Evolutionary conservation across 2,888 invertebrate species (phyloP).

Genomic region (Emmelina monodactyla): DNA sequence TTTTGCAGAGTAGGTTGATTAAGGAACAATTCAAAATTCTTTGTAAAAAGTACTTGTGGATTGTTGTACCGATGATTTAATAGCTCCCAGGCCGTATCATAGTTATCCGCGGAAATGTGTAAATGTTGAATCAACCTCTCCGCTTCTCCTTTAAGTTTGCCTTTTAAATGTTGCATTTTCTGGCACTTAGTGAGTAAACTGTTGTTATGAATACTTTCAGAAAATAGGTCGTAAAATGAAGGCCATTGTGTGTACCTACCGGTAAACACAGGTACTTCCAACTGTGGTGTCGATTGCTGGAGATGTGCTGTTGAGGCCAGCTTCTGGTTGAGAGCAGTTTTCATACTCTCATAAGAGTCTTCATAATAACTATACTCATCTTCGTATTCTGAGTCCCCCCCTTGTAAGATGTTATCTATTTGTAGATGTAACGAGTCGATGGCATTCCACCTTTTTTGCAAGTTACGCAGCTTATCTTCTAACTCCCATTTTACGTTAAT

Average conservation of each 20-base stretch:
- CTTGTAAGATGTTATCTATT: conserved; percentile 4
- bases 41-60: conserved; percentile 13
- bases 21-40: conserved; percentile 13
- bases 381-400: background rate
- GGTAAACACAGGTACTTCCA: conserved; percentile 7
- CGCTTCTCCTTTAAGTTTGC: conserved; percentile 13
- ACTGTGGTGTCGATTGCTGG: background rate
- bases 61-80: conserved; percentile 13
- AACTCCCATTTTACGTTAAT: conserved; percentile 12
- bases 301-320: background rate
- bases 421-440: conserved; percentile 5
- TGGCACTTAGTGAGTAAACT: conserved; percentile 9
- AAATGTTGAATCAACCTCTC: conserved; percentile 14
- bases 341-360: conserved; percentile 1
- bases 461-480: conserved; percentile 9
- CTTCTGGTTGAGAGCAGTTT: conserved; percentile 4
- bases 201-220: conserved; percentile 9
- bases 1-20: conserved; percentile 9
- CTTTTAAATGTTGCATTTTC: conserved; percentile 15
- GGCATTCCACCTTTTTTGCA: conserved; percentile 2
- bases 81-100: conserved; percentile 14
- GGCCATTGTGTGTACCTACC: conserved; percentile 6
- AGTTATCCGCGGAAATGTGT: conserved; percentile 14
- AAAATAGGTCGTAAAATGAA: conserved; percentile 10
- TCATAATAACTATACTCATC: background rate